A percentile compares a stretch with the other conserved stretches of the same genome.
These are phyloP conservation scores for Mesochorus sp. DNA, from an alignment of 2,888 invertebrate species.

Conservation along the genomic window DNA sequence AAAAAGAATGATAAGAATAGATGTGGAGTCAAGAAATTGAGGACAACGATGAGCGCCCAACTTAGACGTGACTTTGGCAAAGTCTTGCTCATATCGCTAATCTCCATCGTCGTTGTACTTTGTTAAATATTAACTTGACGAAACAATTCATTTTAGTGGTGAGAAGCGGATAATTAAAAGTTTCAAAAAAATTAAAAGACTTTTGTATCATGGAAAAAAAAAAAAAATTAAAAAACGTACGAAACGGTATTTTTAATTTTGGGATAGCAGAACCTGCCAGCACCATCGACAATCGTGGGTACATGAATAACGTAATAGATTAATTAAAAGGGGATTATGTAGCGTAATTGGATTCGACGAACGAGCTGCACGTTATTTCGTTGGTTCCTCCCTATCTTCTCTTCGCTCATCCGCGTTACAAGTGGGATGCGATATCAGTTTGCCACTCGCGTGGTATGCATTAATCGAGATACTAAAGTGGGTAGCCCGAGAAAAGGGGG, in stretches of 20 bases:
- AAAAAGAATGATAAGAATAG: not conserved
- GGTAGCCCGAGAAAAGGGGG: not conserved
- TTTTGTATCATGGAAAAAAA: no score
- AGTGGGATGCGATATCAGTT: not conserved
- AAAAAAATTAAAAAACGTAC: not conserved
- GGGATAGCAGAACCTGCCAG: no score
- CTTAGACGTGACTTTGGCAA: slow-evolving; percentile 50
- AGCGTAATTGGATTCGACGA: slow-evolving; percentile 27
- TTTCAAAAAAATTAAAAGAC: not conserved
- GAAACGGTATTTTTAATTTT: no score
- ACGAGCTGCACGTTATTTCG: slow-evolving; percentile 21
- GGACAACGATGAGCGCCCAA: slow-evolving; percentile 35
- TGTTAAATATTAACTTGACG: no score
- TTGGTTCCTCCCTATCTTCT: not conserved
- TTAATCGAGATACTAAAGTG: slow-evolving; percentile 11
- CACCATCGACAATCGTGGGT: no score
- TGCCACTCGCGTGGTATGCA: not conserved
- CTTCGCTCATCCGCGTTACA: not conserved
- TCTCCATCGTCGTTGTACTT: slow-evolving; percentile 9
- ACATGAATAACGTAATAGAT: slow-evolving; percentile 3
- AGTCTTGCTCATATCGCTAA: slow-evolving; percentile 21
- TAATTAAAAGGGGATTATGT: slow-evolving; percentile 34
- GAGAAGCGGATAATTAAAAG: no score
- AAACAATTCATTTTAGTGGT: slow-evolving; percentile 48
- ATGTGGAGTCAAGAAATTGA: not conserved